phyloP scores from a whole-genome alignment of 2,113 vertebrate genomes.

The Loxodonta africana region DNA sequence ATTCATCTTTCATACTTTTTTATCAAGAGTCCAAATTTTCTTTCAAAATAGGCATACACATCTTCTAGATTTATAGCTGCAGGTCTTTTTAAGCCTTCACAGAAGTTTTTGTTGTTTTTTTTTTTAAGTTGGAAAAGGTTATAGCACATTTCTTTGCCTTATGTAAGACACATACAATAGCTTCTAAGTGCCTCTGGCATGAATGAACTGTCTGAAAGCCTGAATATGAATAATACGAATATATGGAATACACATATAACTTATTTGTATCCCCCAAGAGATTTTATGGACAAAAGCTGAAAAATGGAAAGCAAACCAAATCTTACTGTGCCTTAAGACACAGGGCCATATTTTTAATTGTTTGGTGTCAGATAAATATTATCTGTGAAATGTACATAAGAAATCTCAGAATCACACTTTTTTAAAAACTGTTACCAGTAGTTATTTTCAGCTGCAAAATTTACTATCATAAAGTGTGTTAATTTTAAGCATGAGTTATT shows the following conservation, averaged over 20 bases:
- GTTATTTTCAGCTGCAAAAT: background rate
- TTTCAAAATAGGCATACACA: background rate
- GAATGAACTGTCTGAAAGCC: constrained; percentile 8
- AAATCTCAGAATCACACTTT: background rate
- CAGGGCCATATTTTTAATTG: background rate
- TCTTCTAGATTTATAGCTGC: background rate
- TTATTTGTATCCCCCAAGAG: background rate
- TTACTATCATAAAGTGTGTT: background rate
- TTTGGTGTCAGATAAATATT: background rate
- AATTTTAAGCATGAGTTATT: constrained; percentile 36
- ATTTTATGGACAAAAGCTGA: background rate
- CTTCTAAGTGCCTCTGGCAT: background rate
- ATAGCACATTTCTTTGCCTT: constrained; percentile 21
- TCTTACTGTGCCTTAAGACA: background rate
- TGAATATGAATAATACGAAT: background rate
- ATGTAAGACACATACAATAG: constrained; percentile 48
- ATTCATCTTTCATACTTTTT: background rate
- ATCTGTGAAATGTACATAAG: background rate
- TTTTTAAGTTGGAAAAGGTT: background rate
- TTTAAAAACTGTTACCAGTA: background rate
- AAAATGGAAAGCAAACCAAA: background rate
- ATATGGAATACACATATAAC: background rate
- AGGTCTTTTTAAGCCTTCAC: background rate
- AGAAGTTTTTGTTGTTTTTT: background rate
- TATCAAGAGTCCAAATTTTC: background rate